Evolutionary conservation across 2,888 invertebrate species (phyloP).

Genomic region (Glomeris marginata): DNA sequence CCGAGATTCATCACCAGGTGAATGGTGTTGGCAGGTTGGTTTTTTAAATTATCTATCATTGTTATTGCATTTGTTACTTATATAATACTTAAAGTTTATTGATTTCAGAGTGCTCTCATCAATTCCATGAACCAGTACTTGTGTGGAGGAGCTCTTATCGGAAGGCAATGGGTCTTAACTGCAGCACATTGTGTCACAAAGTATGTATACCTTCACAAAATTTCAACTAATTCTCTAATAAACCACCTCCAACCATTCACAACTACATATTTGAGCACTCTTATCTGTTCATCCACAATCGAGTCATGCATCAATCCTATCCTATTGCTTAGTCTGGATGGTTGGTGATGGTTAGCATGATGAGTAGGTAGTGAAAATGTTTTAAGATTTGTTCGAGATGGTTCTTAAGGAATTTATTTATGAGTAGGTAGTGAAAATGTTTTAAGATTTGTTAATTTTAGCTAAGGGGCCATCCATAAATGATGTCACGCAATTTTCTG

Average conservation of each 20-base stretch:
- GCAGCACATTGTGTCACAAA: slow-evolving; percentile 90
- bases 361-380: too few relatives aligned
- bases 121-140: slow-evolving; percentile 86
- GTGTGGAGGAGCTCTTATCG: slow-evolving; percentile 83
- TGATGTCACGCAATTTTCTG: not conserved
- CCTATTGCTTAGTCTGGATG: too few relatives aligned
- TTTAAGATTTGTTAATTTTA: not conserved
- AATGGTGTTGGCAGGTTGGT: slow-evolving; percentile 76
- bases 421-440: too few relatives aligned
- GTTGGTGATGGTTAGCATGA: too few relatives aligned
- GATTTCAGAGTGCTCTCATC: slow-evolving; percentile 56
- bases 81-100: not conserved
- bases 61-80: not conserved
- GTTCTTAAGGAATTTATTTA: too few relatives aligned
- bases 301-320: too few relatives aligned
- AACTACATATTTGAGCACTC: not conserved
- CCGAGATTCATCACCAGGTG: slow-evolving; percentile 75
- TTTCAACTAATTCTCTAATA: not conserved
- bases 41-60: slow-evolving; percentile 7
- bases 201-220: slow-evolving; percentile 39
- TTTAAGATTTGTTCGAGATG: too few relatives aligned
- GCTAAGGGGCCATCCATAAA: not conserved
- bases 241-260: not conserved
- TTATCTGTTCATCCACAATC: too few relatives aligned
- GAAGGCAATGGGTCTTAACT: slow-evolving; percentile 85